Percentiles rank a stretch among this genome's conserved stretches.
Evolutionary conservation across 1,140 invertebrate genomes (phyloP).

Genomic region (Leptinotarsa defecta): DNA sequence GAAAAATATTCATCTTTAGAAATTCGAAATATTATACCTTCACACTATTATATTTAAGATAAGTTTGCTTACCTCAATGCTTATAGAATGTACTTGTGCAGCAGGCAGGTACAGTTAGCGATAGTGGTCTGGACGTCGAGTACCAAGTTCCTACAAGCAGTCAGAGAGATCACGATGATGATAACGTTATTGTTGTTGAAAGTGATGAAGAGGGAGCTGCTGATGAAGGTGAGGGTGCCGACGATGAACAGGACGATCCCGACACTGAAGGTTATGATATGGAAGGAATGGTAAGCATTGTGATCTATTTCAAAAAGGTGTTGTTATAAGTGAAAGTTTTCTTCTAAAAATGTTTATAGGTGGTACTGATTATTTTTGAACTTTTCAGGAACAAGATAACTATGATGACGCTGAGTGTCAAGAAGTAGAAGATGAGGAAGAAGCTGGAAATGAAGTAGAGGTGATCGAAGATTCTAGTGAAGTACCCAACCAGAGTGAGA

Average conservation of each 20-base stretch:
- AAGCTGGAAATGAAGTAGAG: slow-evolving; percentile 70
- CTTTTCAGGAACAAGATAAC: slow-evolving; percentile 52
- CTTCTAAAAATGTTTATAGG: too few species aligned
- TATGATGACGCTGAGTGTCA: slow-evolving; percentile 56
- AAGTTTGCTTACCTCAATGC: too few species aligned
- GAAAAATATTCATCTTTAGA: too few species aligned
- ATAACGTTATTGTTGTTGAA: slow-evolving; percentile 75
- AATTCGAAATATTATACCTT: too few species aligned
- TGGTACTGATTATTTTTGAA: background rate
- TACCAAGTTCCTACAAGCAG: slow-evolving; percentile 81
- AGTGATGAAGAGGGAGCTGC: slow-evolving; percentile 62
- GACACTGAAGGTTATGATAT: slow-evolving; percentile 57
- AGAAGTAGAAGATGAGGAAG: slow-evolving; percentile 58
- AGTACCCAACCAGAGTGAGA: slow-evolving; percentile 62
- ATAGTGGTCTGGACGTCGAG: slow-evolving; percentile 68
- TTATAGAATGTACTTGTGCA: slow-evolving; percentile 11
- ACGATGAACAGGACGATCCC: slow-evolving; percentile 52
- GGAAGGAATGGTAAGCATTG: slow-evolving; percentile 45
- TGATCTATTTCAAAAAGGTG: slow-evolving; percentile 7
- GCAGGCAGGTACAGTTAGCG: slow-evolving; percentile 56
- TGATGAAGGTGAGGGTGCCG: slow-evolving; percentile 60
- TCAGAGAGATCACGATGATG: slow-evolving; percentile 74
- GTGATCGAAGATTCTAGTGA: slow-evolving; percentile 68
- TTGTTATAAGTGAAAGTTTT: slow-evolving; percentile 19
- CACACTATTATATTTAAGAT: too few species aligned